Evolutionary conservation across 2,113 vertebrate species (phyloP).

Genomic region (Drymodes brunneopygia): DNA sequence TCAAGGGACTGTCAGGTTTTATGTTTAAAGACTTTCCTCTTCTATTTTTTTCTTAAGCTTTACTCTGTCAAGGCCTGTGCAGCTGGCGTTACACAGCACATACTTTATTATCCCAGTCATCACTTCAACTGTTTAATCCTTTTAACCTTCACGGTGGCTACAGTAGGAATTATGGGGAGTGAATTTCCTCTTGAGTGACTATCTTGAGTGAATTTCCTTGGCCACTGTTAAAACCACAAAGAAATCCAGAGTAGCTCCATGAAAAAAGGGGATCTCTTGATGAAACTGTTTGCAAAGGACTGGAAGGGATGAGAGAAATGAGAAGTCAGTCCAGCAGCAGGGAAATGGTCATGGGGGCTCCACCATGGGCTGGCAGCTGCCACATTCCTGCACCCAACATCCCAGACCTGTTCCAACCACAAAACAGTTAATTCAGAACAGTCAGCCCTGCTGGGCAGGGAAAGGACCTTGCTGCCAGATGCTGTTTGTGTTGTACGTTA

Average conservation of each 20-base stretch:
- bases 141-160: neutral
- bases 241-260: neutral
- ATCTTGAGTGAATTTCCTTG: neutral
- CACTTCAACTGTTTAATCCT: neutral
- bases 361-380: neutral
- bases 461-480: neutral
- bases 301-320: neutral
- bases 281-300: neutral
- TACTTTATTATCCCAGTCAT: neutral
- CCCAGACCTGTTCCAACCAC: neutral
- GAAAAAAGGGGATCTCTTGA: neutral
- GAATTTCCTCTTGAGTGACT: neutral
- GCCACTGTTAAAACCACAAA: neutral
- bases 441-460: neutral
- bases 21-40: neutral
- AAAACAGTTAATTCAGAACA: neutral
- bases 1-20: neutral
- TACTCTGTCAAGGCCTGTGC: neutral
- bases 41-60: neutral
- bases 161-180: neutral
- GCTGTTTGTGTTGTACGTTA: neutral
- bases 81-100: neutral
- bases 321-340: neutral
- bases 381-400: fast-evolving
- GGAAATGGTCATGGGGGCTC: neutral